Evolutionary conservation across 2,113 vertebrate species (phyloP), one percentile per base, ranked within the genome.

Genomic region (Herpetotheres cachinnans): DNA sequence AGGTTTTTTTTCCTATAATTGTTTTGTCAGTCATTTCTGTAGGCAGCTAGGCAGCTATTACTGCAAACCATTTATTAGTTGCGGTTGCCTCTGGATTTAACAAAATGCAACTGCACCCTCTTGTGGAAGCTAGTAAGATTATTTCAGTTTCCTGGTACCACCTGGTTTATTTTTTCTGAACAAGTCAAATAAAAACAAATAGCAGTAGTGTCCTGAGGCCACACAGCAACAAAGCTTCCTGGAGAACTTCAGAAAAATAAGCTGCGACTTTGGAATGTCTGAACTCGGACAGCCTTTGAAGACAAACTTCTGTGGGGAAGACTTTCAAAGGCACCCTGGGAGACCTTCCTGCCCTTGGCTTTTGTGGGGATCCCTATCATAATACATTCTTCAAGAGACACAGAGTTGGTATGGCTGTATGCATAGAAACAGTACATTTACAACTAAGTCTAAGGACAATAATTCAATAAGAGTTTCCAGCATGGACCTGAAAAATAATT

Each of bases 41-140:
- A 77, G 79, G 82, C 76, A 94, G 70, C 46, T 36, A 65, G 65
- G 70, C 82, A 87, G 91, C 93, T 94, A 32, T 76, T 92, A 34
- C 82, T 58, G 49, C 79, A 80, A 76, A 54, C 55, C 8, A 0
- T 88, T 55, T 74, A 13, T 32, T 56, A 69, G 30, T 40, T 58
- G 73, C 1, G 0, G 17, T 62, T 79, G 49, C 16, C 74, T 88
- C 54, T 9, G 52, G 25, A 63, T 67, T 90, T 89, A 90, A 62
- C 55, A 66, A 89, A 93, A 90, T 77, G n/a, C 93, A 90, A 90
- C 85, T 89, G 92, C 97, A 90, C 96, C 95, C 95, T 93, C 97
- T 96, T 55, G 88, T 93, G 97, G 97, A 94, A 73, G 25, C 21
- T 88, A 29, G 4, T 32, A 49, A 76, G 38, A 56, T 89, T 71